Base-by-base conservation (phyloP, 2,113 vertebrate species). In the Jaculus jaculus region DNA sequence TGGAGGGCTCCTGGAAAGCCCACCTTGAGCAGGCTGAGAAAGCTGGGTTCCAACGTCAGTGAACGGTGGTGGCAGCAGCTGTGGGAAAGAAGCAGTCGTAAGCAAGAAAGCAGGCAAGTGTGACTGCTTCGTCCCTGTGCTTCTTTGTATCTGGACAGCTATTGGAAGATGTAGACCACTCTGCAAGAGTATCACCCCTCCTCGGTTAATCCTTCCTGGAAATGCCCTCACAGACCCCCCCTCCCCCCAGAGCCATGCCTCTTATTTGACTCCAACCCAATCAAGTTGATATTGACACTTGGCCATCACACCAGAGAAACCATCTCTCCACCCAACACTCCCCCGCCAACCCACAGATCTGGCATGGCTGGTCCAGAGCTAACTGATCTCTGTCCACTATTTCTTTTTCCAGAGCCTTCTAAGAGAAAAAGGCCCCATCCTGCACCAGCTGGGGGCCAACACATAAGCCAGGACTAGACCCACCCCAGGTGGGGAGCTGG, bases 261-360 rank as follows among this genome's bases (percentile, higher is more conserved):
- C 54, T 61, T 68, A 32, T 2, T 51, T 51, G 30, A 47, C n/a
- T 47, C 66, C 63, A 47, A 28, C 66, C 30, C 63, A n/a, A 9
- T 84, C 28, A 30, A 47, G 39, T 68, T 66, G 37, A 51, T 39
- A 23, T 20, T 28, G 58, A 65, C 32, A 39, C 32, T 66, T 32
- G 42, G 47, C 37, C 30, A n/a, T 68, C 39, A 68, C 18, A 66
- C 8, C 12, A 47, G 26, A 30, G 39, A 83, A 51, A 18, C 26
- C 54, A 7, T 32, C 26, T 39, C 23, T 23, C 24, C 18, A 24
- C 9, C 63, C 13, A 54, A 54, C 11, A 9, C 34, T 0, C 0
- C 26, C 3, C 1, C 9, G 12, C 61, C 2, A 24, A 1, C 17
- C 10, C 30, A 1, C 15, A 13, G 13, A 79, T 60, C 42, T 47